Evolutionary conservation across 2,888 invertebrate species (phyloP).

Genomic region (Actias luna): DNA sequence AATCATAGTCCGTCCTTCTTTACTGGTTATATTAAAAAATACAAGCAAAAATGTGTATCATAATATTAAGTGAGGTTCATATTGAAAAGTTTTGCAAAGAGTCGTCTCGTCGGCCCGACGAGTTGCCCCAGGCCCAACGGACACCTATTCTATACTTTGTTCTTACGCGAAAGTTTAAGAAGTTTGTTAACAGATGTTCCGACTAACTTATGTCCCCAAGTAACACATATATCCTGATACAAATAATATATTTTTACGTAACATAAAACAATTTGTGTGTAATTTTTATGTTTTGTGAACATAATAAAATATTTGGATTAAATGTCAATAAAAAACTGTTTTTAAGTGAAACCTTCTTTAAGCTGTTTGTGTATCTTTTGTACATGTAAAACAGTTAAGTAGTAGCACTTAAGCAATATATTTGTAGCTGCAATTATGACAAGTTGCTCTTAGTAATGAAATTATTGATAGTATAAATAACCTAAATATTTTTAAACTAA

Average conservation of each 20-base stretch:
- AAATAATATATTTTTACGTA: constrained; percentile 41
- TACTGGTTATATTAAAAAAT: neutral
- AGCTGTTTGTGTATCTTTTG: too few species aligned
- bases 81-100: constrained; percentile 51
- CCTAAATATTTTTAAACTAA: too few species aligned
- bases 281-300: neutral
- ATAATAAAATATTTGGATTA: neutral
- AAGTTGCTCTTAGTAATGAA: too few species aligned
- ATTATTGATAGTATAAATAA: too few species aligned
- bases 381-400: too few species aligned
- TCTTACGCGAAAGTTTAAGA: constrained; percentile 65
- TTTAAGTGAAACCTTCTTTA: too few species aligned
- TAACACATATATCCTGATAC: constrained; percentile 53
- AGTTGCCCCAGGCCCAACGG: constrained; percentile 52
- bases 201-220: constrained; percentile 64
- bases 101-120: constrained; percentile 30
- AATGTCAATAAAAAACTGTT: neutral
- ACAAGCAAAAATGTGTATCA: constrained; percentile 16
- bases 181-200: constrained; percentile 73
- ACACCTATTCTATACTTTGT: constrained; percentile 64
- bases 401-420: too few species aligned
- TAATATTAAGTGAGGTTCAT: constrained; percentile 60
- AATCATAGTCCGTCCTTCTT: neutral
- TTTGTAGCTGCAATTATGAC: too few species aligned
- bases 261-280: neutral